A percentile compares a stretch with the other conserved stretches of the same genome.
phyloP scores from a whole-genome alignment of 1,140 invertebrate genomes.

The Colletes latitarsis region DNA sequence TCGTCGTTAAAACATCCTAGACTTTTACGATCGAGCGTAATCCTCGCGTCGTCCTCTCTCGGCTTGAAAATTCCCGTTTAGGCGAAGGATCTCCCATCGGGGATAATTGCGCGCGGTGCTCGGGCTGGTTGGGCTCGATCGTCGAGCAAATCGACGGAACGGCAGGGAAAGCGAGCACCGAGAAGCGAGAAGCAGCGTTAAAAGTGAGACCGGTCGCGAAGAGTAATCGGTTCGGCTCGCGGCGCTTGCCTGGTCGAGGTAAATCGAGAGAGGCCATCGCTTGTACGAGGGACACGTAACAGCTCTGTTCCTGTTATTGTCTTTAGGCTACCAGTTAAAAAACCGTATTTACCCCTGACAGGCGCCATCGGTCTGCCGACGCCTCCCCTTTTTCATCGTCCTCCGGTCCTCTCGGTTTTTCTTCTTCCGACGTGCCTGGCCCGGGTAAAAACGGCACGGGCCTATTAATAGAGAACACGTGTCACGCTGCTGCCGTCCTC shows the following conservation, averaged over 20 bases:
- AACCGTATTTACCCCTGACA: conserved; percentile 63
- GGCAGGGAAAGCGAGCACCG: not conserved
- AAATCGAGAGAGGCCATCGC: not conserved
- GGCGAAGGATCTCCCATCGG: not conserved
- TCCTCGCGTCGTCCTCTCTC: not conserved
- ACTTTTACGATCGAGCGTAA: not conserved
- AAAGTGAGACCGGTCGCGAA: conserved; percentile 21
- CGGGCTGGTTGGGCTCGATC: conserved; percentile 40
- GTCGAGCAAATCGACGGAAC: conserved; percentile 42
- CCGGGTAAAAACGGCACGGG: conserved; percentile 62
- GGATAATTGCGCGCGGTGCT: not conserved
- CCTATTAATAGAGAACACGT: conserved; percentile 74
- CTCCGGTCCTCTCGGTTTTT: not conserved
- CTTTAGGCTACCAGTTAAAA: conserved; percentile 53
- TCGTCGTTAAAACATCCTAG: too few relatives aligned
- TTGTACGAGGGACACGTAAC: not conserved
- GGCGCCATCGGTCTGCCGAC: conserved; percentile 54
- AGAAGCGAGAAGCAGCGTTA: conserved; percentile 26
- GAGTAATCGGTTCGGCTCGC: conserved; percentile 19
- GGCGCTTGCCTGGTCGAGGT: not conserved
- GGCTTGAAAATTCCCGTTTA: conserved; percentile 13
- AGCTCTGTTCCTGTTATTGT: conserved; percentile 63
- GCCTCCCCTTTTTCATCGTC: conserved; percentile 36
- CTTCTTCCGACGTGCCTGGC: conserved; percentile 7
- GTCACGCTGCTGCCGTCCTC: conserved; percentile 43